Base-by-base conservation (phyloP, 2,888 invertebrate species). In the Celastrina argiolus region DNA sequence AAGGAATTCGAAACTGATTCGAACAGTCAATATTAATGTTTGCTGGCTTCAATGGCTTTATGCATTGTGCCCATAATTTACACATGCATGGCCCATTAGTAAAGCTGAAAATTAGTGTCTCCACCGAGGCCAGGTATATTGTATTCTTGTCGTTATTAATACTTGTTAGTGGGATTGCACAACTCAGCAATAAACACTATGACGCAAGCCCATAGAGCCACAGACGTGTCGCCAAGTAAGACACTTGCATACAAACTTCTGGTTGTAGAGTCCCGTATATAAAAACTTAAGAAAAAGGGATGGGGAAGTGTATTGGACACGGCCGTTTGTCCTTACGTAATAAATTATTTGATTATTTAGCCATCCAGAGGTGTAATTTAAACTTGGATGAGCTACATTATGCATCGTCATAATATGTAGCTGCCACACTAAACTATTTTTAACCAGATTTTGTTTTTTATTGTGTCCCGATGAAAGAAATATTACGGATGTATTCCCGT, bases 131-230 rank as follows among this genome's bases (percentile, higher is more conserved):
- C 58, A 45, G 42, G 42, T 56, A 41, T 58, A 67, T 61, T 59
- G 64, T 66, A 67, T 69, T 71, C 67, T 69, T 72, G 73, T 72
- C 71, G 71, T 71, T 70, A 75, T 72, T 74, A 76, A 75, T 78
- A 76, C 73, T 73, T 77, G 71, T 71, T 69, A 69, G 64, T 67
- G 59, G 51, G 45, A 39, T 72, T 69, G 63, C 64, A 70, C 67
- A 72, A 72, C 66, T 59, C 39, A 56, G 61, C 63, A 68, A 68
- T 71, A 68, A 71, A 69, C 64, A 58, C 39, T 67, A 61, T 71
- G 72, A 56, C 69, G 72, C 68, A 72, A 72, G 67, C 65, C 59
- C 34, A 56, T 63, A 58, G 63, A 18, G 36, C 41, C 58, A 41
- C 66, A 28, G 61, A 42, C 59, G 36, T 66, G 18, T 56, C 16